These are phyloP conservation scores for Acanthisitta chloris DNA, from an alignment of 2,113 vertebrate genomes.

Conservation along the genomic window DNA sequence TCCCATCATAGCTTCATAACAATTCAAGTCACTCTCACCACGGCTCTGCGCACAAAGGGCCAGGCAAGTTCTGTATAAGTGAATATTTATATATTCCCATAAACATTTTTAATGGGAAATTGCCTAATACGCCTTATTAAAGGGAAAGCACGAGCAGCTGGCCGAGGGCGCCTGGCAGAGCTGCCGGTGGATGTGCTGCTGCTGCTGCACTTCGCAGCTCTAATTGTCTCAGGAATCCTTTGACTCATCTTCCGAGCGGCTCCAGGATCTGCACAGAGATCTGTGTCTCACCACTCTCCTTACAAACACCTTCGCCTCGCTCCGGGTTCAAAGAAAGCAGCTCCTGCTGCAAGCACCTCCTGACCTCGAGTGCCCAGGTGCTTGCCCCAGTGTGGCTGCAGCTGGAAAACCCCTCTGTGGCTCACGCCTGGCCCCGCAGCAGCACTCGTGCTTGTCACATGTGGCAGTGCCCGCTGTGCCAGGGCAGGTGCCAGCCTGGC, in stretches of 20 bases:
- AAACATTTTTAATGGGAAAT: conserved; percentile 40
- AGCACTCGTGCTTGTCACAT: background rate
- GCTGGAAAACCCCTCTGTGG: conserved; percentile 58
- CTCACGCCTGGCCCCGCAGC: background rate
- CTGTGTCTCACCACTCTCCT: background rate
- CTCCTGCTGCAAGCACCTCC: background rate
- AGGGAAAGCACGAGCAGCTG: background rate
- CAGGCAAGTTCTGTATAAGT: background rate
- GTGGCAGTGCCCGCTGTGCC: background rate
- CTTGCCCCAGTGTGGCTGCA: background rate
- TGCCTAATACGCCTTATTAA: background rate
- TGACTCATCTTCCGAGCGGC: background rate
- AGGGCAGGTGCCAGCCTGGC: background rate
- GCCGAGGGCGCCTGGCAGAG: background rate
- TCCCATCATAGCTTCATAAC: background rate
- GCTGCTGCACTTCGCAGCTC: background rate
- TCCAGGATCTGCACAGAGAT: background rate
- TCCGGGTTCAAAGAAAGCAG: background rate
- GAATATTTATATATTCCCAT: background rate
- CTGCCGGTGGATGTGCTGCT: background rate
- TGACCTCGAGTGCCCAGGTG: background rate
- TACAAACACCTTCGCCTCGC: background rate
- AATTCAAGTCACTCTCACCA: background rate
- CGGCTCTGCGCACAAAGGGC: background rate
- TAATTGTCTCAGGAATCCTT: background rate